Evolutionary conservation across 2,113 vertebrate genomes (phyloP), one percentile per base, ranked within the genome.

Genomic region (Otis tarda): DNA sequence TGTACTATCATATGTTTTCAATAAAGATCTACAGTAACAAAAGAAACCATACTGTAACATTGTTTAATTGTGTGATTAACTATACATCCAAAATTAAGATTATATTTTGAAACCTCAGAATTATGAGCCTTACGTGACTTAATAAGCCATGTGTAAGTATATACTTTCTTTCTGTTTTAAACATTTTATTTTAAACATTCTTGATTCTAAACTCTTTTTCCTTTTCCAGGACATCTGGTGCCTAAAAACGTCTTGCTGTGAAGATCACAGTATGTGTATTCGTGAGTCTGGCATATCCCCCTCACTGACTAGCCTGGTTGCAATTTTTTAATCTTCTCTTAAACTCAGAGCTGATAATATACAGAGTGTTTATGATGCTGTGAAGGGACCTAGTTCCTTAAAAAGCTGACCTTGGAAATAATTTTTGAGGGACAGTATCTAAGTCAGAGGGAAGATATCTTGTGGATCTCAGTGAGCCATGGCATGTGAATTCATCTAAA

Each of bases 171-270:
- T 39, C 15, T 83, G 49, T 60, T 91, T 80, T 43, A 43, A 43
- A 87, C 68, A 75, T 69, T 81, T 83, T 2, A 81, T 94, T 83
- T 94, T 57, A 90, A 90, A 81, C 24, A 78, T 84, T 94, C 47
- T 75, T 91, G 16, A 27, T 84, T 94, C 60, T 84, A 81, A 92
- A 89, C 12, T 94, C 31, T 61, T 94, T 77, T 93, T 89, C 16
- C 27, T 35, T 94, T 93, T 93, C 39, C 49, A 90, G 83, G 92
- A 95, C 83, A 94, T 94, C 90, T 96, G 93, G 76, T 94, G 90
- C 35, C 67, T 89, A 89, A 97, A 93, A 90, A 86, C 9, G 53
- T 95, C 95, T 96, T 96, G 92, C 96, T 95, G 86, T 95, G 92
- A 96, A 95, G 83, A 93, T 96, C 85, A 93, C 93, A 95, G 95